Evolutionary conservation across 1,140 invertebrate genomes (phyloP).

Genomic region (Drosophila quadrilineata): DNA sequence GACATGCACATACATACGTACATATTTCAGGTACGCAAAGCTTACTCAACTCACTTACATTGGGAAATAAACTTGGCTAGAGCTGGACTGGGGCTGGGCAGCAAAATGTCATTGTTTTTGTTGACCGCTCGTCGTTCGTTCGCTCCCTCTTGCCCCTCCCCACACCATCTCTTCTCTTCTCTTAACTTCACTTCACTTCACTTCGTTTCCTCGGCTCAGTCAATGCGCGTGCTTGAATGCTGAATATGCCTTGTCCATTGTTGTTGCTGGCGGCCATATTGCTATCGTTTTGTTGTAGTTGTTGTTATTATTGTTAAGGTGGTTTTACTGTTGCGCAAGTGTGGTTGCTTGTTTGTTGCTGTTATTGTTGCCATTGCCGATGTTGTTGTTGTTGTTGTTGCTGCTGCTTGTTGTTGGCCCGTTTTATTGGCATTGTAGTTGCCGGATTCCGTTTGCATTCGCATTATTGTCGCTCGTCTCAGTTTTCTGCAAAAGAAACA

Average conservation of each 20-base stretch:
- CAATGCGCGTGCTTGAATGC: constrained; percentile 64
- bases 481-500: constrained; percentile 62
- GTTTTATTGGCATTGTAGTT: constrained; percentile 13
- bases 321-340: constrained; percentile 72
- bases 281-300: constrained; percentile 17
- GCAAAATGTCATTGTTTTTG: constrained; percentile 17
- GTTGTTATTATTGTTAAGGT: constrained; percentile 25
- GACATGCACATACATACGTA: constrained; percentile 18
- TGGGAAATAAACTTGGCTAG: constrained; percentile 31
- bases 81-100: constrained; percentile 32
- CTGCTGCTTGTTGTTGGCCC: too few species aligned
- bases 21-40: too few species aligned
- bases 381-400: constrained; percentile 1
- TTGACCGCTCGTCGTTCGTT: constrained; percentile 14
- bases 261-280: constrained; percentile 19
- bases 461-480: constrained; percentile 70
- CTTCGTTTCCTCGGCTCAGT: too few species aligned
- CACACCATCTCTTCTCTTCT: too few species aligned
- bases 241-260: constrained; percentile 28
- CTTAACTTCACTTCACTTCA: too few species aligned
- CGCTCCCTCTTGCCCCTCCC: too few species aligned
- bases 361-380: constrained; percentile 53
- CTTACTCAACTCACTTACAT: constrained; percentile 26
- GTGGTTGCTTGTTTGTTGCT: constrained; percentile 34
- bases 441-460: constrained; percentile 55